These are phyloP conservation scores for Piscicola geometra DNA, from an alignment of 2,888 invertebrate genomes.

Conservation along the genomic window DNA sequence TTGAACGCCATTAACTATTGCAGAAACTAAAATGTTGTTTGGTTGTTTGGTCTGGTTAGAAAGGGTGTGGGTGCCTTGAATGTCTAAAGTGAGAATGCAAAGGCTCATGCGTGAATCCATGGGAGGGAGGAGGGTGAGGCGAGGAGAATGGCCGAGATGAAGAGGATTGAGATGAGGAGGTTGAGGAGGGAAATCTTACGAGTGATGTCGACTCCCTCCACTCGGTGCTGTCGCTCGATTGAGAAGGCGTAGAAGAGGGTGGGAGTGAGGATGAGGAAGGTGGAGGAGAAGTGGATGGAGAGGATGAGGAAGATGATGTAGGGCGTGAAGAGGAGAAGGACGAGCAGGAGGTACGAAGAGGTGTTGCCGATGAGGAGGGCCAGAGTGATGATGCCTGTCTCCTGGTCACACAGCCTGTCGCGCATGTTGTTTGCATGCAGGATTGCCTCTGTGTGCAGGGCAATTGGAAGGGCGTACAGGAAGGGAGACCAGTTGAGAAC, in stretches of 20 bases:
- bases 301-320: conserved; percentile 74
- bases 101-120: conserved; percentile 1
- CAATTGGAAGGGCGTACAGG: conserved; percentile 86
- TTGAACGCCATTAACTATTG: no score
- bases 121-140: not conserved
- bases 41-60: no score
- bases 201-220: conserved; percentile 76
- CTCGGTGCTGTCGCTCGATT: conserved; percentile 81
- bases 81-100: no score
- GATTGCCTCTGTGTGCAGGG: conserved; percentile 89
- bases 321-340: conserved; percentile 80
- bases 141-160: conserved; percentile 14
- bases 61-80: no score
- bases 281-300: conserved; percentile 75
- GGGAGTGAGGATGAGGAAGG: conserved; percentile 81
- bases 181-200: conserved; percentile 83
- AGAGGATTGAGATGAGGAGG: conserved; percentile 56
- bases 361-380: conserved; percentile 89
- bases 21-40: no score
- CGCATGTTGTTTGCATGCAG: conserved; percentile 90
- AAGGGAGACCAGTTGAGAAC: conserved; percentile 80
- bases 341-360: conserved; percentile 83
- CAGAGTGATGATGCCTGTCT: conserved; percentile 85
- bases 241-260: conserved; percentile 83
- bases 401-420: conserved; percentile 79